Percentiles rank a stretch among this genome's conserved stretches.
Evolutionary conservation across 2,888 invertebrate species (phyloP).

Genomic region (Zygothrica quintamaculata): DNA sequence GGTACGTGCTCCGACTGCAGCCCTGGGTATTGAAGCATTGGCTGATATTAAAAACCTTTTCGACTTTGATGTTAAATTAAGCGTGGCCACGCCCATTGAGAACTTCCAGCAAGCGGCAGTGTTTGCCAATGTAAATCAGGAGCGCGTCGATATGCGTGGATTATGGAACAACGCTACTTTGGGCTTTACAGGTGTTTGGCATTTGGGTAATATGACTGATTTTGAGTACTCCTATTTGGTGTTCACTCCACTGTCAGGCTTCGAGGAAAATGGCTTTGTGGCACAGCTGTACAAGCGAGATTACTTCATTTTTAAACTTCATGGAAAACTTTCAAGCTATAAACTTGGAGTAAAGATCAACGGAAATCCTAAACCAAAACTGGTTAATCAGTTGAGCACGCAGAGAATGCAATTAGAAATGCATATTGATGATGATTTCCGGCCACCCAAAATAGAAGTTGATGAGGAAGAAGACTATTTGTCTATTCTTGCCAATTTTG

Average conservation of each 20-base stretch:
- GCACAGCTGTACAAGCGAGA: conserved; percentile 87
- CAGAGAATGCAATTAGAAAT: conserved; percentile 78
- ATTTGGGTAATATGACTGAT: conserved; percentile 86
- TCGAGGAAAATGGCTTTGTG: conserved; percentile 91
- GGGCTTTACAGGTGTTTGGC: conserved; percentile 92
- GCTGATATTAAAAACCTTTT: conserved; percentile 87
- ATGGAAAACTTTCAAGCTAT: conserved; percentile 88
- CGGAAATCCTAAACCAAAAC: conserved; percentile 81
- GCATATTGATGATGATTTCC: conserved; percentile 83
- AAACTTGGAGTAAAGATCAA: conserved; percentile 85
- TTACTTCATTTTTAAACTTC: conserved; percentile 89
- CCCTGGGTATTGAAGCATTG: conserved; percentile 89
- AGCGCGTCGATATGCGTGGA: conserved; percentile 90
- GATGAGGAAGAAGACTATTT: conserved; percentile 84
- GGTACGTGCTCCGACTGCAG: conserved; percentile 88
- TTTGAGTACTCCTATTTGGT: conserved; percentile 92
- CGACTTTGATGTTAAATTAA: conserved; percentile 90
- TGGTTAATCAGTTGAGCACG: conserved; percentile 79
- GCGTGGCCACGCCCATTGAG: conserved; percentile 90
- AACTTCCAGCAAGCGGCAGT: conserved; percentile 88
- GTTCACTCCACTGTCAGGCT: conserved; percentile 91
- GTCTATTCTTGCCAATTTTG: conserved; percentile 86
- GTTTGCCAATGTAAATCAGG: conserved; percentile 88
- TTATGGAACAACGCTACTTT: conserved; percentile 90
- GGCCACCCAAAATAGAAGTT: conserved; percentile 79